These are phyloP conservation scores for Limnephilus auricula DNA, from an alignment of 2,888 invertebrate species.

Conservation along the genomic window DNA sequence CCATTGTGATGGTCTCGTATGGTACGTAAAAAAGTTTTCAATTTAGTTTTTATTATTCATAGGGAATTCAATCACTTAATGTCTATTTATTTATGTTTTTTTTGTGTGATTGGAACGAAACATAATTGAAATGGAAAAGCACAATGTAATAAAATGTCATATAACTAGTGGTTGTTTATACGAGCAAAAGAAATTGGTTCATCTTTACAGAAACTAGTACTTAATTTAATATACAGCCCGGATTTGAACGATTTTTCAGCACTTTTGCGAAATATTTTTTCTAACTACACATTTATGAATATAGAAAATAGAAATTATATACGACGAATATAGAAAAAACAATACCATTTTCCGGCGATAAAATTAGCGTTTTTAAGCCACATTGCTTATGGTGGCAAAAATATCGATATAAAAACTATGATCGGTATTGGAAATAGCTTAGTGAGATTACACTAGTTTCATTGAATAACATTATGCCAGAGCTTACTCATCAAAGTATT, in stretches of 20 bases:
- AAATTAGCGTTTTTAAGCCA: not conserved
- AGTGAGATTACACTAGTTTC: no score
- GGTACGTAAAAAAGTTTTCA: not conserved
- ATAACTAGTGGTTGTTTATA: not conserved
- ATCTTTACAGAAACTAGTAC: not conserved
- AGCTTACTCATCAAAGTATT: no score
- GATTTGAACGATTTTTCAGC: not conserved
- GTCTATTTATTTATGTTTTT: not conserved
- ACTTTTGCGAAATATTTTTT: not conserved
- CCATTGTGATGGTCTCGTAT: not conserved
- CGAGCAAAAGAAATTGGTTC: not conserved
- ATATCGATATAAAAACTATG: no score
- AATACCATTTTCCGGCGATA: not conserved
- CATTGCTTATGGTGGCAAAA: not conserved
- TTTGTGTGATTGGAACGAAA: not conserved
- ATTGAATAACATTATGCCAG: no score
- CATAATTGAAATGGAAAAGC: not conserved
- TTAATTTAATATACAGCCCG: not conserved
- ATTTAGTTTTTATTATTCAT: not conserved
- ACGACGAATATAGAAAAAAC: not conserved
- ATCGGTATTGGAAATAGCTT: no score
- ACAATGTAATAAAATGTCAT: not conserved
- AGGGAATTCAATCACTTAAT: not conserved
- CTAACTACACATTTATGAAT: no score
- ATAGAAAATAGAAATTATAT: no score